Evolutionary conservation across 1,140 invertebrate genomes (phyloP), one percentile per base, ranked within the genome.

Genomic region (Aphaenogaster rudis): DNA sequence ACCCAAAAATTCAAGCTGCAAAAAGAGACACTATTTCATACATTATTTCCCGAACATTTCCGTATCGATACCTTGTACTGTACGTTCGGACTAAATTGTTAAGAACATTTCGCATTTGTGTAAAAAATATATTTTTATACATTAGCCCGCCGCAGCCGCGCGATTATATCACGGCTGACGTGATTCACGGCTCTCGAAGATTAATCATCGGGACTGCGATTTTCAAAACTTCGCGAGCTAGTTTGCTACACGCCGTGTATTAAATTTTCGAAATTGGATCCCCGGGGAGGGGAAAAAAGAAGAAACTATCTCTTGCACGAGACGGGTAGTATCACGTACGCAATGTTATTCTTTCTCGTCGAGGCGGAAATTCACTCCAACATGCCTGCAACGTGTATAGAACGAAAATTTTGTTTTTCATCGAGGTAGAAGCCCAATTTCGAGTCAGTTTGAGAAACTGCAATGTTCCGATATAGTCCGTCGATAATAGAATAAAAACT

Each of bases 221-320:
- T 84, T 84, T 74, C 17, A 7, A 61, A 74, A 84, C 42, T 74
- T 84, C 42, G 52, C 69, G 80, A 74, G 67, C 15, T 82, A 72
- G 79, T 71, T 81, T 61, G 79, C 64, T 71, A 42, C 79, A 33
- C 13, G 21, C n/a, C 50, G 15, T 72, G 79, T 61, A 74, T 72
- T 74, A 84, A 84, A 59, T 74, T 74, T 74, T 45, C 80, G 54
- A 84, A 84, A 84, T 84, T 84, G 80, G 54, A 84, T 84, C 80
- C 67, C 7, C 80, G 67, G 28, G 69, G 54, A 21, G 67, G 45
- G 33, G 67, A 72, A 82, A 72, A 72, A 72, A 69, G 54, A 63
- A 74, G 54, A 84, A 33, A 61, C 54, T 72, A 36, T 72, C 67
- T 82, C 39, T 5, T 17, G 48, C 63, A 42, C 52, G 42, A 45